Base-by-base conservation (phyloP, 2,888 invertebrate species). In the Calliopum simillimum region DNA sequence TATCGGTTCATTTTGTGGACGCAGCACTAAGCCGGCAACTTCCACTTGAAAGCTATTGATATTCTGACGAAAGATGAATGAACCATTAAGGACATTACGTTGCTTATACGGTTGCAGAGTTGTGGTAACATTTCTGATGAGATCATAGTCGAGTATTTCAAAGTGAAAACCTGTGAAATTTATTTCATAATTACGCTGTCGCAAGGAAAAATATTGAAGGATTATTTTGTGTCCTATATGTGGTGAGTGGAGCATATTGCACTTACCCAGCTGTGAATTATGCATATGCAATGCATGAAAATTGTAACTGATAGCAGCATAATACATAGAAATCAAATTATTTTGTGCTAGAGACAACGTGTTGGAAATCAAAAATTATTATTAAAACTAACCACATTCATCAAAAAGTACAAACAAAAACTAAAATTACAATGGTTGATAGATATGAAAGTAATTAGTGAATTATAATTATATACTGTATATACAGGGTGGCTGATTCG, bases 41-140 rank as follows among this genome's bases (percentile, higher is more conserved):
- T 59, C 66, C 6, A 69, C 6, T 1, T n/a, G 2, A 21, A 70
- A 70, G 11, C 44, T 33, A 4, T 11, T 19, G 12, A 70, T 2
- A 49, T 44, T 21, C 19, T 61, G 19, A 12, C 16, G 3, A 12
- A 70, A 13, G 5, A 2, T 19, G 13, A 53, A 11, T 13, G 59
- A 51, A 46, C 70, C 70, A 19, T 59, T 59, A 1, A 70, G 23
- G 1, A 46, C 61, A 2, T 51, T 49, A 12, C 61, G 66, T 4
- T 59, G 59, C 1, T 69, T 55, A 23, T 33, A n/a, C 4, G 49
- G 12, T 3, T 49, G 21, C 33, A 69, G 19, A 6, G 44, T 14
- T 8, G 56, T 13, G n/a, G 14, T 16, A 3, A 47, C 8, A 4
- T 46, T 8, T 14, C 41, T 25, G 6, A 69, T 12, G 46, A 12